Evolutionary conservation across 2,797 vertebrate genomes (phyloP).

Genomic region (Fundulus diaphanus): DNA sequence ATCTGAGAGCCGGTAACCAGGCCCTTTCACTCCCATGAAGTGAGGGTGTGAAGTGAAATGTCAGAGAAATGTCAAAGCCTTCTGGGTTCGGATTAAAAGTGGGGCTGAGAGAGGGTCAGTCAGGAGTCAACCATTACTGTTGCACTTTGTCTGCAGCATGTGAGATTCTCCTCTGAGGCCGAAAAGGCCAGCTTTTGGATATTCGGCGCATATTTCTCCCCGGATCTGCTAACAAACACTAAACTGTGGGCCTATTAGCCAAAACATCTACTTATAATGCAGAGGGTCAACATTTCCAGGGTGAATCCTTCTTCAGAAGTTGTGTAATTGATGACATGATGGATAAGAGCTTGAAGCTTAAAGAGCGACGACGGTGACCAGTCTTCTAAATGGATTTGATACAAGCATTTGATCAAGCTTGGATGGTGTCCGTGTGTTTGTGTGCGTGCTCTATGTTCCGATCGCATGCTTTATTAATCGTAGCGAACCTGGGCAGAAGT

Average conservation of each 20-base stretch:
- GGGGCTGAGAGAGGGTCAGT: constrained; percentile 38
- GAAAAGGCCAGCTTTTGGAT: constrained; percentile 32
- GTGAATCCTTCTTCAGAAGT: too few species aligned
- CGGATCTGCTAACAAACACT: constrained; percentile 1
- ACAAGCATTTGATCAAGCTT: too few species aligned
- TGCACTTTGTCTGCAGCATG: background rate
- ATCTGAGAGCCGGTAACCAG: constrained; percentile 28
- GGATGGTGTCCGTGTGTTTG: too few species aligned
- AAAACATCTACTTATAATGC: background rate
- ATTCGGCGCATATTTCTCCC: constrained; percentile 21
- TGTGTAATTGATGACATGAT: too few species aligned
- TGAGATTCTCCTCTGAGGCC: constrained; percentile 8
- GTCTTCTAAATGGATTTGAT: too few species aligned
- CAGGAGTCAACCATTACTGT: constrained; percentile 40
- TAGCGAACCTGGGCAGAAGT: too few species aligned
- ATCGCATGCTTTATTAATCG: too few species aligned
- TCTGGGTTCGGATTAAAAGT: constrained; percentile 48
- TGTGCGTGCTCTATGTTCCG: too few species aligned
- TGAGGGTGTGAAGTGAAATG: constrained; percentile 51
- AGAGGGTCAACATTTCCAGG: too few species aligned
- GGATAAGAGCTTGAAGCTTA: background rate
- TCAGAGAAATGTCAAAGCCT: constrained; percentile 69
- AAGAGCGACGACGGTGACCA: background rate
- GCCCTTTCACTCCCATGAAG: constrained; percentile 24
- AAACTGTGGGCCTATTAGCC: background rate